A percentile compares a stretch with the other conserved stretches of the same genome.
phyloP scores from a whole-genome alignment of 2,888 invertebrate genomes.

The Leptarthrus brevirostris region DNA sequence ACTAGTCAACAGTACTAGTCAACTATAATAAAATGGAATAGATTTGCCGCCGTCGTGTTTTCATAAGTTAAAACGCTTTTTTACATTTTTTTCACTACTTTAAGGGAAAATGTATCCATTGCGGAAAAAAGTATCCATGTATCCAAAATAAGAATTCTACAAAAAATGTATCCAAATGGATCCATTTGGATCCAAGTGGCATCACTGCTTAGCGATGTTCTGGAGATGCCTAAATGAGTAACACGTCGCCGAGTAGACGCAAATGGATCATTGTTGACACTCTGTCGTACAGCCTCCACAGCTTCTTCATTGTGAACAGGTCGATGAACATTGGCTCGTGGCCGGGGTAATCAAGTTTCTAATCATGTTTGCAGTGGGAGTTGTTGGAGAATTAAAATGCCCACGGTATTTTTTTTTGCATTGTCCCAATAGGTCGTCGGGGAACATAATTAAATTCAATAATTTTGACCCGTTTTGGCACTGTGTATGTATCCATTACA shows the following conservation, averaged over 20 bases:
- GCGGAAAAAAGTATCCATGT: no score
- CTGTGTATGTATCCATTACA: no score
- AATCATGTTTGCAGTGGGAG: conserved; percentile 24
- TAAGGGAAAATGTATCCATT: no score
- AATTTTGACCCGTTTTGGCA: no score
- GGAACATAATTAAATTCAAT: not conserved
- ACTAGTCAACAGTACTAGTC: no score
- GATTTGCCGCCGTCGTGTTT: no score
- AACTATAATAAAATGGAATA: no score
- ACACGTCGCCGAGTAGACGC: conserved; percentile 36
- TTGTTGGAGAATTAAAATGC: not conserved
- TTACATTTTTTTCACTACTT: no score
- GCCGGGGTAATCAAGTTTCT: conserved; percentile 24
- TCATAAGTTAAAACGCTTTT: no score
- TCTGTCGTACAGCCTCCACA: conserved; percentile 41
- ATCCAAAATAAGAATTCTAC: no score
- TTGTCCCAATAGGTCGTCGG: not conserved
- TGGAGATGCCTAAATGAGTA: conserved; percentile 28
- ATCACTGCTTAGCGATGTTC: conserved; percentile 13
- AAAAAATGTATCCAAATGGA: no score
- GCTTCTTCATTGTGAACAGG: conserved; percentile 31
- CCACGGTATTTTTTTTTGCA: not conserved
- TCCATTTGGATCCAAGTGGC: no score
- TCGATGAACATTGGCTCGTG: not conserved
- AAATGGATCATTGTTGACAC: conserved; percentile 38